These are phyloP conservation scores for Drosophila maculinotata DNA, from an alignment of 2,888 invertebrate species.

Conservation along the genomic window DNA sequence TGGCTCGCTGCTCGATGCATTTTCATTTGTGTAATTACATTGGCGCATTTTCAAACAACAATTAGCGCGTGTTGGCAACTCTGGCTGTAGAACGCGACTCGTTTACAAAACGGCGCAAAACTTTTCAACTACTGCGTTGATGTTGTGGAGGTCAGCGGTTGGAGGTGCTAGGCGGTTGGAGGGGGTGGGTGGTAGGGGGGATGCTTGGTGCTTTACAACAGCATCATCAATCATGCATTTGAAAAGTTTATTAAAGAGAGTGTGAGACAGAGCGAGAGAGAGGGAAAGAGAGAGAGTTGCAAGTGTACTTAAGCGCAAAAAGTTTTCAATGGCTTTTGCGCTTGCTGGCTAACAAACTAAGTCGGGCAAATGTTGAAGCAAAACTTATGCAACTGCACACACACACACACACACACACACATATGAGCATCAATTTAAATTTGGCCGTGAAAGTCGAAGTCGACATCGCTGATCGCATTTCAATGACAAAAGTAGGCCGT, in stretches of 20 bases:
- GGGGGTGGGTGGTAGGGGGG: slow-evolving; percentile 6
- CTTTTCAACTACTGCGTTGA: slow-evolving; percentile 48
- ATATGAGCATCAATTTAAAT: slow-evolving; percentile 42
- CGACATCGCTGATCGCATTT: slow-evolving; percentile 51
- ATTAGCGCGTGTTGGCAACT: slow-evolving; percentile 66
- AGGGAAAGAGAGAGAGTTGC: slow-evolving; percentile 7
- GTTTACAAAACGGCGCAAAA: slow-evolving; percentile 64
- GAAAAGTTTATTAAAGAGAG: slow-evolving; percentile 71
- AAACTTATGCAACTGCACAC: slow-evolving; percentile 44
- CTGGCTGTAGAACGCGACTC: slow-evolving; percentile 58
- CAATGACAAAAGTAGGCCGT: slow-evolving; percentile 56
- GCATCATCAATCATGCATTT: slow-evolving; percentile 77
- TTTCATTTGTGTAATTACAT: slow-evolving; percentile 75
- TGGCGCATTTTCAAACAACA: slow-evolving; percentile 73
- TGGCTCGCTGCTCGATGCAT: slow-evolving; percentile 54
- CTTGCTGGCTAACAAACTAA: slow-evolving; percentile 52
- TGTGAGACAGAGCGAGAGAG: slow-evolving; percentile 14
- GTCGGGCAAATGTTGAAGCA: slow-evolving; percentile 49
- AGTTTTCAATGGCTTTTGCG: slow-evolving; percentile 72
- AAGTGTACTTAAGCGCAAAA: slow-evolving; percentile 71
- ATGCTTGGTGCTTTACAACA: slow-evolving; percentile 43
- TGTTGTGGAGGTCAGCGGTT: slow-evolving; percentile 17
- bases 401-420: slow-evolving; percentile 8
- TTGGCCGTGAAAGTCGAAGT: slow-evolving; percentile 48
- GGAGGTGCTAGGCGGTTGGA: slow-evolving; percentile 6